Percentiles rank a stretch among this genome's conserved stretches.
phyloP scores from a whole-genome alignment of 2,113 vertebrate species.

The Lophius piscatorius region DNA sequence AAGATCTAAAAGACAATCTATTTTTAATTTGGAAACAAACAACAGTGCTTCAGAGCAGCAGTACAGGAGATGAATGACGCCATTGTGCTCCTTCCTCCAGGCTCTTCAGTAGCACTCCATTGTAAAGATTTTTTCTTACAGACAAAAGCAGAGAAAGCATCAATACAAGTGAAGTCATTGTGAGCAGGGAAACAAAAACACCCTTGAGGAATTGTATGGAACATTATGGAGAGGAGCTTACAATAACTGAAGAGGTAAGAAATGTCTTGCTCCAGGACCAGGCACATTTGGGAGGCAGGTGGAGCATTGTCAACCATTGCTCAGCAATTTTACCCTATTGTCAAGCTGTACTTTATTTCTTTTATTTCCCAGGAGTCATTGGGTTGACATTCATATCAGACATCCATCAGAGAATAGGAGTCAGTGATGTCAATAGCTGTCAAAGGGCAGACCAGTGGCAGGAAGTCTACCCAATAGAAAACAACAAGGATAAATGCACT shows the following conservation, averaged over 20 bases:
- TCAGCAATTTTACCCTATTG: neutral
- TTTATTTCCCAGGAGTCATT: conserved; percentile 28
- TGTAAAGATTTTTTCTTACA: conserved; percentile 12
- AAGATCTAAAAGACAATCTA: neutral
- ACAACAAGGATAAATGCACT: neutral
- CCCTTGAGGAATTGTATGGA: neutral
- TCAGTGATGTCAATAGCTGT: conserved; percentile 28
- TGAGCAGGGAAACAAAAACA: conserved; percentile 19
- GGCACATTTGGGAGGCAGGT: neutral
- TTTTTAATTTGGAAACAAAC: conserved; percentile 30
- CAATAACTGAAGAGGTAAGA: conserved; percentile 5
- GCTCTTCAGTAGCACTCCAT: neutral
- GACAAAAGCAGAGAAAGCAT: conserved; percentile 22
- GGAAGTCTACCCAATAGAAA: neutral
- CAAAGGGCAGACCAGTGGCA: conserved; percentile 1
- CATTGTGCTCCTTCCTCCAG: neutral
- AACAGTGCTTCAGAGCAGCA: conserved; percentile 4
- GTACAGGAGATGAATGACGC: neutral
- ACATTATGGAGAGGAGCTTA: neutral
- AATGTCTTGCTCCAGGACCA: neutral
- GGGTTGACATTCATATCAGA: conserved; percentile 36
- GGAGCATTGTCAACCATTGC: neutral
- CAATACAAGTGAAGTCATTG: conserved; percentile 24
- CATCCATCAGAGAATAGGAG: conserved; percentile 1
- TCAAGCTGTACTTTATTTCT: neutral